These are phyloP conservation scores for Aythya baeri DNA, from an alignment of 2,113 vertebrate species.

Conservation along the genomic window DNA sequence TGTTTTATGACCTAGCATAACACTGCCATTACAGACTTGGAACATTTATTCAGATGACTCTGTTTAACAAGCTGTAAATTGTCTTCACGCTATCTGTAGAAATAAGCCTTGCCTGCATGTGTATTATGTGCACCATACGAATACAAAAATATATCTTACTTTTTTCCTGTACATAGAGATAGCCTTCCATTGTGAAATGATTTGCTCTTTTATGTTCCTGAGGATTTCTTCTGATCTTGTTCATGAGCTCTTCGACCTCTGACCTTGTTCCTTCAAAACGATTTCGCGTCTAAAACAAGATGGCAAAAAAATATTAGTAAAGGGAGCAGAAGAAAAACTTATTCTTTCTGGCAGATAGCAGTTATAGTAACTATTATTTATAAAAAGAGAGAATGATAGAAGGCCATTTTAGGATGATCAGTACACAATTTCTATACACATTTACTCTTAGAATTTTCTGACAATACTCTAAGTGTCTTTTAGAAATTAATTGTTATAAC, in stretches of 20 bases:
- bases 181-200: constrained; percentile 91
- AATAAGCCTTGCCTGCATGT: background rate
- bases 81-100: background rate
- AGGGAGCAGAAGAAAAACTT: background rate
- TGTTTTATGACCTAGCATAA: background rate
- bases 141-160: constrained; percentile 75
- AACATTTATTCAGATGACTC: background rate
- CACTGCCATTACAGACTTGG: background rate
- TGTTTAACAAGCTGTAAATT: background rate
- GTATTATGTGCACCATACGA: background rate
- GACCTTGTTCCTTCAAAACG: constrained; percentile 95
- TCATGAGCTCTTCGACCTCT: constrained; percentile 94
- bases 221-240: constrained; percentile 89
- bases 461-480: background rate
- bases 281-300: constrained; percentile 85
- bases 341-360: background rate
- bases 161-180: constrained; percentile 97
- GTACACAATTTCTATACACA: background rate
- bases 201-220: constrained; percentile 92
- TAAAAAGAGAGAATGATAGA: background rate
- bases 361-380: background rate
- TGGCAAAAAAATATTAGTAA: background rate
- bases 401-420: background rate
- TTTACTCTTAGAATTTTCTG: background rate
- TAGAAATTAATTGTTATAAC: background rate